Base-by-base conservation (phyloP, 2,888 invertebrate species). In the Thysanoteuthis rhombus region DNA sequence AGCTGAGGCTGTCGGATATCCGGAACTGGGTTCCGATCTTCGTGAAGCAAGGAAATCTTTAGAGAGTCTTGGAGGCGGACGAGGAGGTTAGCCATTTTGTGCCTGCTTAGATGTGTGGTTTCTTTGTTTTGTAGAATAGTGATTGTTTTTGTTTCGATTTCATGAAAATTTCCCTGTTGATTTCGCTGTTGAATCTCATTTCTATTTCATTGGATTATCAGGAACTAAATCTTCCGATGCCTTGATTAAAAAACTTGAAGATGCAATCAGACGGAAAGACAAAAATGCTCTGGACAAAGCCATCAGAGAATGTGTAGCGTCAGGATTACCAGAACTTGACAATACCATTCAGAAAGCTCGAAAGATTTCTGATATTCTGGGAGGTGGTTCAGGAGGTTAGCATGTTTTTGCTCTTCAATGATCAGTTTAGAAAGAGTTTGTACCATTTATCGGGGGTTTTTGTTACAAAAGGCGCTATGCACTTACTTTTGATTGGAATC, bases 341-440 rank as follows among this genome's bases (percentile, higher is more conserved):
- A n/a, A 39, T 22, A 32, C 39, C 32, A 40, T 91, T 40, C 91
- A 91, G 42, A 91, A 91, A 91, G 91, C 91, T 16, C 40, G 91
- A 91, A 91, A n/a, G n/a, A 40, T 91, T 39, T 91, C 91, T 28
- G 42, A 91, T 42, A 91, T 91, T 42, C 91, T 91, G 10, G 91
- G 91, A 91, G 91, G 91, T 16, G 91, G 91, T 32, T 32, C 91
- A 12, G 91, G 91, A 91, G 91, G 91, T 91, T 91, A 91, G 91
- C 39, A n/a, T 40, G 6, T 75, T n/a, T 75, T 75, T n/a, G n/a
- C n/a, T 12, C n/a, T n/a, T 19, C 32, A 32, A 22, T 58, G 28
- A 58, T 58, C 58, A 58, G 32, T 58, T 58, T 32, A 32, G 10
- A 58, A 28, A 58, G 32, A 58, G 32, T 5, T 32, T 12, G 19